Conservation (phyloP, 2,888 invertebrate species). For the Himalopsyche kuldschensis region DNA sequence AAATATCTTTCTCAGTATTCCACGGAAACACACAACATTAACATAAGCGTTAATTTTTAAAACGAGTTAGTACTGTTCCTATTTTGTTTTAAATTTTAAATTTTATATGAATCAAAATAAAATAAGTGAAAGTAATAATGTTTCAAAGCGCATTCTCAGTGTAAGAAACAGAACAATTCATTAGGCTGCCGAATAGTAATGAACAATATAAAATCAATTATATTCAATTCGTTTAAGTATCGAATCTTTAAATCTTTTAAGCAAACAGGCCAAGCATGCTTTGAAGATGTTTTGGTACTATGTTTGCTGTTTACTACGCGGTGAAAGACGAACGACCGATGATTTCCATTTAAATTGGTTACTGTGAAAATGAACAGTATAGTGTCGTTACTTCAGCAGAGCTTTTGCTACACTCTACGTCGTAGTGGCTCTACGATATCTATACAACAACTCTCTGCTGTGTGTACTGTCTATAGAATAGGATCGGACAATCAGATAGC, state of each 20-base stretch:
- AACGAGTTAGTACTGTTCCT: too few relatives aligned
- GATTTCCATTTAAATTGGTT: constrained; percentile 33
- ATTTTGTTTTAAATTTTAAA: too few relatives aligned
- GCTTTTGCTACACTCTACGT: background rate
- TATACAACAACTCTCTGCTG: background rate
- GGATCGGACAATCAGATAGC: background rate
- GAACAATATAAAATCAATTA: background rate
- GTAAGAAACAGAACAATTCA: too few relatives aligned
- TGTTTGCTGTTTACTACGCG: constrained; percentile 16
- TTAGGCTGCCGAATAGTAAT: too few relatives aligned
- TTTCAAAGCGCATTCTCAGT: too few relatives aligned
- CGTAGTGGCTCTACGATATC: background rate
- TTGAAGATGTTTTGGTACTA: background rate
- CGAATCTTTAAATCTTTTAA: background rate
- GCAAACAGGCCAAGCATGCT: background rate
- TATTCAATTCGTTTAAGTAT: background rate
- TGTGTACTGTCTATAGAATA: background rate
- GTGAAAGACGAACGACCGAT: constrained; percentile 19
- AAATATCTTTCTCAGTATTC: too few relatives aligned
- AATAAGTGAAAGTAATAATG: too few relatives aligned
- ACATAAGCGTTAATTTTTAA: too few relatives aligned
- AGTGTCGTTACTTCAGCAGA: constrained; percentile 4
- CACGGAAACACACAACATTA: too few relatives aligned
- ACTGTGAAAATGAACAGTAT: constrained; percentile 2
- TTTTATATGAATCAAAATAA: too few relatives aligned